Evolutionary conservation across 1,140 invertebrate genomes (phyloP).

Genomic region (Pseudomyrmex dendroicus): DNA sequence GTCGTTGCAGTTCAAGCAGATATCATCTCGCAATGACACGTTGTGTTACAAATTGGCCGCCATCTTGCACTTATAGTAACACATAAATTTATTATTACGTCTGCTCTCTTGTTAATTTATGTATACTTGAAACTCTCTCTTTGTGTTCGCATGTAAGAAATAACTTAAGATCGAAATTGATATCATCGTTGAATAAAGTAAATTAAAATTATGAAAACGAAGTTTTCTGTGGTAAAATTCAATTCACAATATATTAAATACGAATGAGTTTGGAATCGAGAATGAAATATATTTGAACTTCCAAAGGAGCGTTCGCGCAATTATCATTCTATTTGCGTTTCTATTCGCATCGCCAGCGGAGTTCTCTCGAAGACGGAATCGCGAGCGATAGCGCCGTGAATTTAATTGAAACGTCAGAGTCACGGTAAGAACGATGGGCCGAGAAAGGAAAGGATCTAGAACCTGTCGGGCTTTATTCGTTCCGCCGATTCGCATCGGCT

Average conservation of each 20-base stretch:
- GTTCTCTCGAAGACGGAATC: slow-evolving; percentile 24
- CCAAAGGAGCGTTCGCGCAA: slow-evolving; percentile 5
- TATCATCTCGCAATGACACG: background rate
- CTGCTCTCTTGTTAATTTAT: slow-evolving; percentile 3
- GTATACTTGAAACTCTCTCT: background rate
- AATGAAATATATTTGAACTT: slow-evolving; percentile 16
- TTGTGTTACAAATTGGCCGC: slow-evolving; percentile 48
- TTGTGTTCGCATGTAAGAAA: no score
- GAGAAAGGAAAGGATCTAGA: slow-evolving; percentile 58
- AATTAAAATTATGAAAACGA: background rate
- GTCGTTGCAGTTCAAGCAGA: slow-evolving; percentile 26
- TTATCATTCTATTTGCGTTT: slow-evolving; percentile 13
- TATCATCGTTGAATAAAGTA: background rate
- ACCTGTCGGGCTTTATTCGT: slow-evolving; percentile 58
- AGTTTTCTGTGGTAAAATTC: background rate
- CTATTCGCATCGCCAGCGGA: slow-evolving; percentile 9
- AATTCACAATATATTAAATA: slow-evolving; percentile 13
- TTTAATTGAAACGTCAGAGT: slow-evolving; percentile 74
- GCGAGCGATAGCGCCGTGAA: slow-evolving; percentile 57
- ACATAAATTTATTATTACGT: background rate
- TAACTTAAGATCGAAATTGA: background rate
- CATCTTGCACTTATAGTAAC: background rate
- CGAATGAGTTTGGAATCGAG: background rate
- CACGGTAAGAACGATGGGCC: slow-evolving; percentile 48
- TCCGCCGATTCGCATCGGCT: slow-evolving; percentile 54